These are phyloP conservation scores for Scylla paramamosain DNA, from an alignment of 1,140 invertebrate species.

Conservation along the genomic window DNA sequence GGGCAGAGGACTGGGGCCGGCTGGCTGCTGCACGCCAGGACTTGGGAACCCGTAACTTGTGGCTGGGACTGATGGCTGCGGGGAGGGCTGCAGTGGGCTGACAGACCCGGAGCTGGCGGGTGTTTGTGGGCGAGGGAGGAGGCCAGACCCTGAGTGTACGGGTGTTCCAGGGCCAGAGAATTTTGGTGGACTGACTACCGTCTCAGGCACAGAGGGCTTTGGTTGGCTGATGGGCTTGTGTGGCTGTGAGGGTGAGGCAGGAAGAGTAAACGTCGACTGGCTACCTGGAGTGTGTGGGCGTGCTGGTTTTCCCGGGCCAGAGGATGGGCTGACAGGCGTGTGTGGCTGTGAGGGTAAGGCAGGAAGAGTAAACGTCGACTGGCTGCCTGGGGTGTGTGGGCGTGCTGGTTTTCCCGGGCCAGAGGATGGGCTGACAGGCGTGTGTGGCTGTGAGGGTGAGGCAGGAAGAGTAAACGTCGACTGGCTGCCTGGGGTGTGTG, in stretches of 20 bases:
- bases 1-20: slow-evolving; percentile 36
- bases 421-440: not conserved
- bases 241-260: not conserved
- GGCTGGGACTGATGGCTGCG: not conserved
- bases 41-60: not conserved
- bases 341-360: not conserved
- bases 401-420: not conserved
- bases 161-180: not conserved
- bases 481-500: not conserved
- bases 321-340: not conserved
- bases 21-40: not conserved
- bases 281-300: not conserved
- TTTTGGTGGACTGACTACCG: not conserved
- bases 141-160: not conserved
- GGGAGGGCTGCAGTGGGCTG: not conserved
- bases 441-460: not conserved
- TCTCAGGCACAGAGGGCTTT: not conserved
- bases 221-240: not conserved
- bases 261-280: not conserved
- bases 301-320: not conserved
- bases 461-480: not conserved
- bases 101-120: not conserved
- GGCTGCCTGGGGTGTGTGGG: not conserved
- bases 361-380: not conserved
- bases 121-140: not conserved